phyloP scores from a whole-genome alignment of 2,113 vertebrate genomes.

The Aptenodytes patagonicus region DNA sequence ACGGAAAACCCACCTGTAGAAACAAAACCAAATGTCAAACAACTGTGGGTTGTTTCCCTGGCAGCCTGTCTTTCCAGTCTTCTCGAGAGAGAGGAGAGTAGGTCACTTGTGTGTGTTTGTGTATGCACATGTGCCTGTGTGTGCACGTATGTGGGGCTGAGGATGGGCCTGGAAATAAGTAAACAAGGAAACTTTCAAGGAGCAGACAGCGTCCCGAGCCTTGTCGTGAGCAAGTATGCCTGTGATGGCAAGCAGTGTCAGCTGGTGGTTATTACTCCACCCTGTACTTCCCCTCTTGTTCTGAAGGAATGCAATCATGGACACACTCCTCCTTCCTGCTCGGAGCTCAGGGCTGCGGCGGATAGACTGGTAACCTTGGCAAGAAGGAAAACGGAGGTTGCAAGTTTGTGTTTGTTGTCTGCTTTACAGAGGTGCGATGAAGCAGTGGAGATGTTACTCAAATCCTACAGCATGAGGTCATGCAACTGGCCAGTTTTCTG shows the following conservation, averaged over 20 bases:
- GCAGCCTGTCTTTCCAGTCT: background rate
- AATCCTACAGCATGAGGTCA: background rate
- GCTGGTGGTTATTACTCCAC: background rate
- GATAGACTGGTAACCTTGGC: background rate
- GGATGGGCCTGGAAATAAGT: background rate
- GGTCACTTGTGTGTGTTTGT: background rate
- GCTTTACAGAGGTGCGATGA: background rate
- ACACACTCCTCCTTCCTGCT: background rate
- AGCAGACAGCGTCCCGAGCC: background rate
- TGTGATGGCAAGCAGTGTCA: background rate
- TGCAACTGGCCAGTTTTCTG: background rate
- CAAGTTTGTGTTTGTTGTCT: background rate
- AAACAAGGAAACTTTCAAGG: background rate
- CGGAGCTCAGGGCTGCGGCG: background rate
- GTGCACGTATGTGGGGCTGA: fast-evolving
- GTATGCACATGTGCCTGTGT: fast-evolving
- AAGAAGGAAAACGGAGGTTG: background rate
- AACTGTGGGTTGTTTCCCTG: background rate
- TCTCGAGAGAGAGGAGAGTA: background rate
- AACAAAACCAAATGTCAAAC: background rate
- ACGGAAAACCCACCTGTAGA: background rate
- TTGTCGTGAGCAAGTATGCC: background rate
- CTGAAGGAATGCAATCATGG: background rate
- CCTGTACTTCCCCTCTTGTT: background rate
- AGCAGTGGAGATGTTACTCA: background rate